A percentile compares a stretch with the other conserved stretches of the same genome.
phyloP scores from a whole-genome alignment of 2,113 vertebrate genomes.

The Agapornis roseicollis region DNA sequence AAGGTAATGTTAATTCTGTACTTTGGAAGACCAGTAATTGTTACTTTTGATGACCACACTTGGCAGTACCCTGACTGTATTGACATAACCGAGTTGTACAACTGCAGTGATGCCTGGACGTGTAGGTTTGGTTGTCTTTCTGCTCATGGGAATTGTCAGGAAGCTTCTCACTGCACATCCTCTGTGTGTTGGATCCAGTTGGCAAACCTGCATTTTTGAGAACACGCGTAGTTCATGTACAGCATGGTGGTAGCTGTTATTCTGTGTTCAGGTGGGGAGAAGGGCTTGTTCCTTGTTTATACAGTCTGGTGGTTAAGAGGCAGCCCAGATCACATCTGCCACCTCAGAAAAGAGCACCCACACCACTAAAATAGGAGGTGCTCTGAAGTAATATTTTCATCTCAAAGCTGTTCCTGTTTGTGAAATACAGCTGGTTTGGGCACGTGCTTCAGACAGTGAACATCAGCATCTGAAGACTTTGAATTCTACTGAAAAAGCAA shows the following conservation, averaged over 20 bases:
- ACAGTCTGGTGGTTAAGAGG: background rate
- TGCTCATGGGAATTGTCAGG: background rate
- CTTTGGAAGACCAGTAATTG: background rate
- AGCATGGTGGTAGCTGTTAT: background rate
- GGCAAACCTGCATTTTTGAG: background rate
- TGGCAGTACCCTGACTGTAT: background rate
- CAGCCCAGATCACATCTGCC: background rate
- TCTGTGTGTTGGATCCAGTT: background rate
- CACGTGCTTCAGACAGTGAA: background rate
- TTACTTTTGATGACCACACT: background rate
- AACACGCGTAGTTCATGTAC: background rate
- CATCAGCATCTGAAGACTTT: background rate
- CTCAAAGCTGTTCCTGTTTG: background rate
- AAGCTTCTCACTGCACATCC: background rate
- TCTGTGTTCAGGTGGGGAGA: background rate
- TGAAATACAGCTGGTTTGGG: background rate
- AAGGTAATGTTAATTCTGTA: constrained; percentile 73
- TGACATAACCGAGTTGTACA: background rate
- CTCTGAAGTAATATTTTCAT: background rate
- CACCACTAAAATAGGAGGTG: background rate
- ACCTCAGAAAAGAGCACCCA: background rate
- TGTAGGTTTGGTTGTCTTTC: accelerated
- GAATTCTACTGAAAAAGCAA: background rate
- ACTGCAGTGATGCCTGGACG: background rate
- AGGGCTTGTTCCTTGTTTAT: background rate